A percentile compares a stretch with the other conserved stretches of the same genome.
phyloP scores from a whole-genome alignment of 64 coral and sea anemone species.

The Exaiptasia diaphana region DNA sequence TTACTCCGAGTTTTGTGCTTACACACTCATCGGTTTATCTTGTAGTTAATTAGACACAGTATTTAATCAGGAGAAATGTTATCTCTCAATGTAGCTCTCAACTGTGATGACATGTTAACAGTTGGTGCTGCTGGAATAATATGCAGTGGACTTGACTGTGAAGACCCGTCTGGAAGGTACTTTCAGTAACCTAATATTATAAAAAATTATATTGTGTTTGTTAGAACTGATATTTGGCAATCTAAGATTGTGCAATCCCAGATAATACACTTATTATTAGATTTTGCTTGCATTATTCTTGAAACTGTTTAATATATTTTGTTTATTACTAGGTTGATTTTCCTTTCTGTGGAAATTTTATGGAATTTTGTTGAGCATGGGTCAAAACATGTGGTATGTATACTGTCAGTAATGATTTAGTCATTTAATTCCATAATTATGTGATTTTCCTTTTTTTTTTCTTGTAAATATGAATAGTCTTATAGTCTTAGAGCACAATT shows the following conservation, averaged over 20 bases:
- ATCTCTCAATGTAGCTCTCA: slow-evolving; percentile 66
- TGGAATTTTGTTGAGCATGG: slow-evolving; percentile 91
- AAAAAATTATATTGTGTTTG: not conserved
- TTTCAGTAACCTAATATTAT: not conserved
- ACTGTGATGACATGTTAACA: slow-evolving; percentile 93
- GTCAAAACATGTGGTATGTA: slow-evolving; percentile 68
- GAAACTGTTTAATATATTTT: not conserved
- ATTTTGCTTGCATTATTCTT: not conserved
- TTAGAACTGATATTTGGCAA: not conserved
- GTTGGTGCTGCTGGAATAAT: slow-evolving; percentile 68
- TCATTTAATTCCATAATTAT: too few relatives aligned
- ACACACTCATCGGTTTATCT: too few relatives aligned
- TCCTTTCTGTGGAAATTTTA: slow-evolving; percentile 81
- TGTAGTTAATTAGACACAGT: too few relatives aligned
- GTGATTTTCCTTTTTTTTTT: not conserved
- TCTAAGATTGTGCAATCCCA: not conserved
- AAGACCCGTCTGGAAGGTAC: slow-evolving; percentile 71
- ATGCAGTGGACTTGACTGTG: slow-evolving; percentile 60
- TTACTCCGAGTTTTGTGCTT: too few relatives aligned
- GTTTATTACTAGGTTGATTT: slow-evolving; percentile 47
- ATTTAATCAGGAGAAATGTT: too few relatives aligned
- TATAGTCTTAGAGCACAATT: too few relatives aligned
- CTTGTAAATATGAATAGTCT: too few relatives aligned
- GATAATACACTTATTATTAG: not conserved
- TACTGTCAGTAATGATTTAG: too few relatives aligned